Percentiles rank a stretch among this genome's conserved stretches.
These are phyloP conservation scores for Syngnathus acus DNA, from an alignment of 2,797 vertebrate genomes.

Conservation along the genomic window DNA sequence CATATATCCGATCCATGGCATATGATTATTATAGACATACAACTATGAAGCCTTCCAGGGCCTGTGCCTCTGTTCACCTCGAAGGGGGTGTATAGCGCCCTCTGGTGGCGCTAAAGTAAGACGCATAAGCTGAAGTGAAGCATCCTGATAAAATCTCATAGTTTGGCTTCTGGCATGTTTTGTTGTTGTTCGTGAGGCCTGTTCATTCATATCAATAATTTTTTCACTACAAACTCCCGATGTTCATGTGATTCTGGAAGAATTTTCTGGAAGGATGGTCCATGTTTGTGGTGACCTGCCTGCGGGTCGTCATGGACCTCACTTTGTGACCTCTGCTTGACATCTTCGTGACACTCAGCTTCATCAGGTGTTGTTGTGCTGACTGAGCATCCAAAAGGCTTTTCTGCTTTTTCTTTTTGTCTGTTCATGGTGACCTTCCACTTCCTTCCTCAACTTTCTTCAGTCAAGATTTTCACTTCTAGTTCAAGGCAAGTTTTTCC, in stretches of 20 bases:
- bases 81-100: conserved; percentile 2
- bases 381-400: conserved; percentile 9
- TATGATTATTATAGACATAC: not conserved
- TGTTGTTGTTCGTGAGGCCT: too few species aligned
- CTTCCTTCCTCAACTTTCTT: conserved; percentile 34
- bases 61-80: not conserved
- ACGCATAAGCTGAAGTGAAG: fast-evolving
- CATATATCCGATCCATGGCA: too few species aligned
- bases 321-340: too few species aligned
- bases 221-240: too few species aligned
- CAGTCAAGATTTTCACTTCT: not conserved
- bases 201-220: too few species aligned
- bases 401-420: not conserved
- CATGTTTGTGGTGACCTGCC: too few species aligned
- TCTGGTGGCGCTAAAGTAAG: not conserved
- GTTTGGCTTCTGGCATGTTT: too few species aligned
- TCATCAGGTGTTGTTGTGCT: not conserved
- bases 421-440: not conserved
- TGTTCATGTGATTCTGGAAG: not conserved
- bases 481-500: too few species aligned
- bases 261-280: too few species aligned
- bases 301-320: too few species aligned
- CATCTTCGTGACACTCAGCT: too few species aligned
- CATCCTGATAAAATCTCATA: not conserved
- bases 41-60: not conserved